These are phyloP conservation scores for Carcharodon carcharias DNA, from an alignment of 2,797 vertebrate species.

Conservation along the genomic window DNA sequence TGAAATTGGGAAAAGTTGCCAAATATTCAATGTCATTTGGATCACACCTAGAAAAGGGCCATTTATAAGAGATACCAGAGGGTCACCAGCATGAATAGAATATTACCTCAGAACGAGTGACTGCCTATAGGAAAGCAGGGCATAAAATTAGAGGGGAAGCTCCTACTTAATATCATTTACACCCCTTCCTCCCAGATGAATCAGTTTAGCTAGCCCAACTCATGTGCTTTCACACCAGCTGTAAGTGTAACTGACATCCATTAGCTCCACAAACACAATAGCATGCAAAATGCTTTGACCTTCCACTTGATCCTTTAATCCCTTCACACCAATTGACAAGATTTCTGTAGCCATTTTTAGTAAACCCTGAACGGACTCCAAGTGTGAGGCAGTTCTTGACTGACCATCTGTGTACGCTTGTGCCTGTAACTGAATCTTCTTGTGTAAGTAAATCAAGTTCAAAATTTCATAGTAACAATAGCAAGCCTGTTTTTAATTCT, in stretches of 20 bases:
- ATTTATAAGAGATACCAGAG: background rate
- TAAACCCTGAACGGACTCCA: background rate
- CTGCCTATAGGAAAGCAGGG: background rate
- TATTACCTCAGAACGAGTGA: background rate
- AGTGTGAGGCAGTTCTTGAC: conserved; percentile 13
- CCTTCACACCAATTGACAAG: conserved; percentile 31
- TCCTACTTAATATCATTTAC: background rate
- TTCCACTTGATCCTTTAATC: conserved; percentile 33
- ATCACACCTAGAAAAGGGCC: background rate
- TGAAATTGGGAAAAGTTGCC: background rate
- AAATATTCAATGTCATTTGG: background rate
- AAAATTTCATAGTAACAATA: background rate
- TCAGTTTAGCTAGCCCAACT: background rate
- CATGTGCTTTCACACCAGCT: background rate
- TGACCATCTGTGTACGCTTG: conserved; percentile 16
- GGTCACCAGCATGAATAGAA: background rate
- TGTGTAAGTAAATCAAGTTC: background rate
- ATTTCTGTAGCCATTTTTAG: conserved; percentile 19
- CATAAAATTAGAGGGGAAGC: background rate
- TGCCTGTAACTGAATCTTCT: conserved; percentile 6
- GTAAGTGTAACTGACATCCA: conserved; percentile 4
- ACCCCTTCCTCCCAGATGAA: background rate
- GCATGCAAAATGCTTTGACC: conserved; percentile 30
- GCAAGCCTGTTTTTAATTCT: conserved; percentile 12
- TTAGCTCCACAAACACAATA: conserved; percentile 18